Conservation (phyloP, 2,888 invertebrate species). For the Athripsodes cinereus region DNA sequence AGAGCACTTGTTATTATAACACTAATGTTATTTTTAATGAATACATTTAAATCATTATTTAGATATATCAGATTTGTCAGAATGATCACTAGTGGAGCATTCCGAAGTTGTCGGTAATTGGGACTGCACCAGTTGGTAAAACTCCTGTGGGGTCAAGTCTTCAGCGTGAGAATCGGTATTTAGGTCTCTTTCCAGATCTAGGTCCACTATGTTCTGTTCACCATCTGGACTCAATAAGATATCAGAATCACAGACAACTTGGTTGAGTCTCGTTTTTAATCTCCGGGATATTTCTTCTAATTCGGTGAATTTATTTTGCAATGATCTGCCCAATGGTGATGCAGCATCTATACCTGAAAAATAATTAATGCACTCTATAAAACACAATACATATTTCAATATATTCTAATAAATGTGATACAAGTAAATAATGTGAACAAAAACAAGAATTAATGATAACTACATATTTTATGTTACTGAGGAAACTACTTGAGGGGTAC, state of each 20-base stretch:
- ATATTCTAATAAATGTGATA: too few relatives aligned
- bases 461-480: too few relatives aligned
- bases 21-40: neutral
- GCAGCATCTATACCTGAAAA: slow-evolving; percentile 48
- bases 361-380: too few relatives aligned
- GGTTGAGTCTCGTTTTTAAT: slow-evolving; percentile 46
- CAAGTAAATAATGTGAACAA: too few relatives aligned
- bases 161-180: slow-evolving; percentile 48
- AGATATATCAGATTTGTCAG: slow-evolving; percentile 22
- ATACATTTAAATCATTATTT: slow-evolving; percentile 14
- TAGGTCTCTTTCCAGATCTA: slow-evolving; percentile 47
- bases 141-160: slow-evolving; percentile 48
- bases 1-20: neutral
- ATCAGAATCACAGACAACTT: slow-evolving; percentile 48
- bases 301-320: slow-evolving; percentile 48
- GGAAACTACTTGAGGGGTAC: too few relatives aligned
- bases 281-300: slow-evolving; percentile 49
- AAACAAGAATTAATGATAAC: too few relatives aligned
- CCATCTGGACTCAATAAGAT: slow-evolving; percentile 48
- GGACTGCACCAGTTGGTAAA: slow-evolving; percentile 45
- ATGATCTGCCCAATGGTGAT: slow-evolving; percentile 47
- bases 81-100: slow-evolving; percentile 11
- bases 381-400: too few relatives aligned
- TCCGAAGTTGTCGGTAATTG: slow-evolving; percentile 30
- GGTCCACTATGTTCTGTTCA: slow-evolving; percentile 40